Evolutionary conservation across 2,888 invertebrate genomes (phyloP), one percentile per base, ranked within the genome.

Genomic region (Boloria euphrosyne): DNA sequence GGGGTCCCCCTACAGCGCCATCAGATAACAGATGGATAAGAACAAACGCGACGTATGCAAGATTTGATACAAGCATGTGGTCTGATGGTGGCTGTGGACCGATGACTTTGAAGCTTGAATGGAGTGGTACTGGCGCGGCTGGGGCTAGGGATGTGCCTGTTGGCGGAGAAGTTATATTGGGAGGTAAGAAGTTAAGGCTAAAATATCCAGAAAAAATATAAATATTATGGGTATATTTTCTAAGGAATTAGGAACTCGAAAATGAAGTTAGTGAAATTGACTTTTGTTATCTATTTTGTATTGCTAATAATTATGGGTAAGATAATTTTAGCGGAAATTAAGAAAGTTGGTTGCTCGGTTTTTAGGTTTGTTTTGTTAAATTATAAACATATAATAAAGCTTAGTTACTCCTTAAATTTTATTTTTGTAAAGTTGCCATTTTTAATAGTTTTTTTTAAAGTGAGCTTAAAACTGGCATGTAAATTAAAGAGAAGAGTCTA

Each of bases 31-130:
- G 96, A 76, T 94, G 97, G 81, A 94, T 98, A 66, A 91, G 94
- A 69, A 94, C 96, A 0, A 98, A 98, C 83, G 94, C 96, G 7
- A 96, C 97, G 0, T 96, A 96, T 70, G 95, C 97, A 13, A 94
- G 95, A 73, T 93, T 98, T 65, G 96, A 96, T 80, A 94, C 98
- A 57, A 94, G 94, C 70, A 93, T 95, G 49, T 98, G 98, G 98
- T 95, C 95, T 67, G 96, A 96, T 79, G 96, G 96, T 0, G 97
- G 97, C 13, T 98, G 98, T 85, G 95, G 96, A 0, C 96, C 98
- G 68, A 94, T 94, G 60, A 95, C 96, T 71, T 95, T 96, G 82
- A 95, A 96, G 60, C 93, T 97, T 18, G 96, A 96, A 81, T 95
- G 92, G 92, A 87, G 89, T 4, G 95, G 90, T 76, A 94, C 81